These are phyloP conservation scores for Cossypha dichroa DNA, from an alignment of 2,797 vertebrate species.

Conservation along the genomic window DNA sequence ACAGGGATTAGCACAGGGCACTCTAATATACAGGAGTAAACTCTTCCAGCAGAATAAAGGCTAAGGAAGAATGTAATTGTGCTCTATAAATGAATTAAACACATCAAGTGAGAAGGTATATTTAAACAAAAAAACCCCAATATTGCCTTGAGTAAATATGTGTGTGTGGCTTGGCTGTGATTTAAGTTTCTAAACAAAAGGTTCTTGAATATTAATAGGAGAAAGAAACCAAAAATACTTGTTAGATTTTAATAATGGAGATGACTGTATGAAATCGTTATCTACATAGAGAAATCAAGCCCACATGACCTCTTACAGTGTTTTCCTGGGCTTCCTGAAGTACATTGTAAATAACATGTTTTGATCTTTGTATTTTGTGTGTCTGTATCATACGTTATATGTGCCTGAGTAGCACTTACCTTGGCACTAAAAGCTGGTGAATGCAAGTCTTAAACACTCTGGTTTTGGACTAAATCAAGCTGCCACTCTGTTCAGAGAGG, in stretches of 20 bases:
- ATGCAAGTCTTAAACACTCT: not conserved
- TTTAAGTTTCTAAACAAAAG: not conserved
- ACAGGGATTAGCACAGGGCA: not conserved
- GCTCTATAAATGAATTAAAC: not conserved
- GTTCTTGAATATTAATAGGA: not conserved
- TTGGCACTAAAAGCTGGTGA: not conserved
- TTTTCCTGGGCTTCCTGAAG: not conserved
- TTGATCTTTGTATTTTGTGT: not conserved
- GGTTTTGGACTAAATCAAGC: not conserved
- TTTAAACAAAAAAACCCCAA: conserved; percentile 14
- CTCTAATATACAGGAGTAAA: not conserved
- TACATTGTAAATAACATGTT: not conserved
- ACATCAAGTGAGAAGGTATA: not conserved
- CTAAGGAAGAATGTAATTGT: not conserved
- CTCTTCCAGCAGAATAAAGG: not conserved
- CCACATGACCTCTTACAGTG: not conserved
- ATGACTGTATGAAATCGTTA: not conserved
- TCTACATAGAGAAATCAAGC: not conserved
- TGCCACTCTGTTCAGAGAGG: not conserved
- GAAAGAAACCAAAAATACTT: not conserved
- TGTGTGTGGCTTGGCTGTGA: not conserved
- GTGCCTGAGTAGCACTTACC: not conserved
- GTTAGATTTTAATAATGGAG: not conserved
- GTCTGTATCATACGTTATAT: not conserved
- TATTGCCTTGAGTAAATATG: not conserved